Conservation (phyloP, 2,797 vertebrate species). For the Centroberyx gerrardi region DNA sequence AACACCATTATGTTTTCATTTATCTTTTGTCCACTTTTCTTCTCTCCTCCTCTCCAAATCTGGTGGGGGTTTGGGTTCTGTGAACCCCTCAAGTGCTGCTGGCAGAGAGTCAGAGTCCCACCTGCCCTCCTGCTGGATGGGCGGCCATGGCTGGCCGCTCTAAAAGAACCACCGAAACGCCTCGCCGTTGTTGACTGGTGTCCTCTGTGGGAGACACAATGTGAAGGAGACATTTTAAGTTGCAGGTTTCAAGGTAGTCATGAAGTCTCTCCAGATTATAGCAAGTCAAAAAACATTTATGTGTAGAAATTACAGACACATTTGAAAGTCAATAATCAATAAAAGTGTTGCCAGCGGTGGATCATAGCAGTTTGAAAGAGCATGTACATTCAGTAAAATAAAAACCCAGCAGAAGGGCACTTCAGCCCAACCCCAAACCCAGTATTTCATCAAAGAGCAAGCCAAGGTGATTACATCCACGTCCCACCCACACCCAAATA, state of each 20-base stretch:
- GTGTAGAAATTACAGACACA: slow-evolving; percentile 5
- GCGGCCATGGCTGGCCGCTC: slow-evolving; percentile 79
- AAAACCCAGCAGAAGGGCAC: slow-evolving; percentile 63
- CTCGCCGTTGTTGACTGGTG: slow-evolving; percentile 96
- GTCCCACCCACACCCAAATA: slow-evolving; percentile 85
- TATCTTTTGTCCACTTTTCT: slow-evolving; percentile 71
- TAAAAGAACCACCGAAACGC: slow-evolving; percentile 99
- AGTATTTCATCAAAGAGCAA: slow-evolving; percentile 80
- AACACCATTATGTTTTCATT: slow-evolving; percentile 83
- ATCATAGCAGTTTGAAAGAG: slow-evolving; percentile 31
- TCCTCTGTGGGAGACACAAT: slow-evolving; percentile 91
- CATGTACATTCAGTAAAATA: slow-evolving; percentile 42
- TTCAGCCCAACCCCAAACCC: slow-evolving; percentile 65
- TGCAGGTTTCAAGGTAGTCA: slow-evolving; percentile 28
- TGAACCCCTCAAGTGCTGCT: slow-evolving; percentile 87
- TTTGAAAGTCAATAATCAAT: slow-evolving; percentile 18
- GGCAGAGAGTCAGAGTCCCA: slow-evolving; percentile 92
- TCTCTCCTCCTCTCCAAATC: slow-evolving; percentile 85
- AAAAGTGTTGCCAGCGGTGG: slow-evolving; percentile 11
- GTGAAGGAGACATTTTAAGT: slow-evolving; percentile 54
- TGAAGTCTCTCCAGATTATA: neutral
- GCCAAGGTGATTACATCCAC: slow-evolving; percentile 83
- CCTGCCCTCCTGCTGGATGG: slow-evolving; percentile 85
- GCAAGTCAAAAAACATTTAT: neutral
- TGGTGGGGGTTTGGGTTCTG: slow-evolving; percentile 47